Base-by-base conservation (phyloP, 2,797 vertebrate genomes). In the Echeneis naucrates region DNA sequence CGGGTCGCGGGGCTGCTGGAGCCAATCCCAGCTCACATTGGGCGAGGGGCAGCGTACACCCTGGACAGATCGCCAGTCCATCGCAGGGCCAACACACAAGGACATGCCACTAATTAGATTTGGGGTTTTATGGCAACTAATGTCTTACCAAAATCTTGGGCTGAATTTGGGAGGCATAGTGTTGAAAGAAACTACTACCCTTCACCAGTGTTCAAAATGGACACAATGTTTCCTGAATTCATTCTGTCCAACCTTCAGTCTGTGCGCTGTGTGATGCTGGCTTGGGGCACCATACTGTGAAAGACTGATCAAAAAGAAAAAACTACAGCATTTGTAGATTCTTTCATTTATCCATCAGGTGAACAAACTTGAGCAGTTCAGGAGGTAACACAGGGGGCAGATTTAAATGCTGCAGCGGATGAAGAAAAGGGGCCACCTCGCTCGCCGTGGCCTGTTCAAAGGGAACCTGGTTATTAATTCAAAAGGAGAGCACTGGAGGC, bases 401-500 rank as follows among this genome's bases (percentile, higher is more conserved):
- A 81, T 92, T 94, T 95, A 88, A 86, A 89, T 88, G 85, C 81
- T 84, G 84, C 82, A 90, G 92, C 79, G 83, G 87, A 94, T 78
- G 78, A 82, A 91, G 83, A 92, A 93, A 69, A 51, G 32, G 68
- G 80, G 72, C 87, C 91, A 93, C 89, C 24, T 56, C 75, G n/a
- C 74, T 68, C 78, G 51, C 58, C 71, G 45, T 53, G 77, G 83
- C 54, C 77, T 92, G 92, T 94, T 94, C 93, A 96, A 95, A 96
- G 92, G 54, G 71, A 63, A 68, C 81, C 70, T 81, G 91, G 85
- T 84, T 92, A 74, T 93, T 93, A 93, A 92, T n/a, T 61, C 75
- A 68, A 60, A 82, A 83, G 77, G 88, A 92, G 84, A 86, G 83
- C 84, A 77, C 82, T 86, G 72, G 52, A 91, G 72, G 61, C 67